phyloP scores from a whole-genome alignment of 2,113 vertebrate species.

The Oryzias woworae region DNA sequence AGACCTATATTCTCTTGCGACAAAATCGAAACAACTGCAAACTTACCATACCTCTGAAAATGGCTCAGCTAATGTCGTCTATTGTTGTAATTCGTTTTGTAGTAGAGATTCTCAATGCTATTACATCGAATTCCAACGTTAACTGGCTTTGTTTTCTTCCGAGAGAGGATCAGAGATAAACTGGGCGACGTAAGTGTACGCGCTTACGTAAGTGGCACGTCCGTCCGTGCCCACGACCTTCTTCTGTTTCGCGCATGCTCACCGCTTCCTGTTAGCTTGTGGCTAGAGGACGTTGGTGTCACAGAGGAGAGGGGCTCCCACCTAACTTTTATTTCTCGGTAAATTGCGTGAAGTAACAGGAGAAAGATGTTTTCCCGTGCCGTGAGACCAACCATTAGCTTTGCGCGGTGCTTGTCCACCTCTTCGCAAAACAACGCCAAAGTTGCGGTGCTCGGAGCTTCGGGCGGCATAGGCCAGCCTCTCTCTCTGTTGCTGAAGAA shows the following conservation, averaged over 20 bases:
- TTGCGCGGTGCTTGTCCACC: conserved; percentile 73
- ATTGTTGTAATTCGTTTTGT: not conserved
- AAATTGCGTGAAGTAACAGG: not conserved
- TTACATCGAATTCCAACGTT: conserved; percentile 30
- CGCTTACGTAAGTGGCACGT: conserved; percentile 15
- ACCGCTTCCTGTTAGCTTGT: conserved; percentile 63
- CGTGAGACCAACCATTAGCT: conserved; percentile 66
- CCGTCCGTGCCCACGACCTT: conserved; percentile 29
- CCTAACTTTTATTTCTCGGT: not conserved
- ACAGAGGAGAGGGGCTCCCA: conserved; percentile 46
- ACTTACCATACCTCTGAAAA: conserved; percentile 29
- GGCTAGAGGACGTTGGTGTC: conserved; percentile 76
- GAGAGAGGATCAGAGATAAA: conserved; percentile 42
- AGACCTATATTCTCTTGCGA: conserved; percentile 1
- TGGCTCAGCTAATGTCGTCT: not conserved
- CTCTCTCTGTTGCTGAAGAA: conserved; percentile 96
- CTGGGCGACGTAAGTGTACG: conserved; percentile 39
- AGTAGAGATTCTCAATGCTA: not conserved
- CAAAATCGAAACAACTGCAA: not conserved
- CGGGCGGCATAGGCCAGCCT: conserved; percentile 95
- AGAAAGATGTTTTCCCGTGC: conserved; percentile 74
- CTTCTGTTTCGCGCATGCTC: conserved; percentile 17
- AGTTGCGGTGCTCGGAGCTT: conserved; percentile 92
- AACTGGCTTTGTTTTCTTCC: conserved; percentile 70
- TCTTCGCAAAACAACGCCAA: conserved; percentile 84